A percentile compares a stretch with the other conserved stretches of the same genome.
Evolutionary conservation across 2,888 invertebrate genomes (phyloP).

Genomic region (Callinectes sapidus): DNA sequence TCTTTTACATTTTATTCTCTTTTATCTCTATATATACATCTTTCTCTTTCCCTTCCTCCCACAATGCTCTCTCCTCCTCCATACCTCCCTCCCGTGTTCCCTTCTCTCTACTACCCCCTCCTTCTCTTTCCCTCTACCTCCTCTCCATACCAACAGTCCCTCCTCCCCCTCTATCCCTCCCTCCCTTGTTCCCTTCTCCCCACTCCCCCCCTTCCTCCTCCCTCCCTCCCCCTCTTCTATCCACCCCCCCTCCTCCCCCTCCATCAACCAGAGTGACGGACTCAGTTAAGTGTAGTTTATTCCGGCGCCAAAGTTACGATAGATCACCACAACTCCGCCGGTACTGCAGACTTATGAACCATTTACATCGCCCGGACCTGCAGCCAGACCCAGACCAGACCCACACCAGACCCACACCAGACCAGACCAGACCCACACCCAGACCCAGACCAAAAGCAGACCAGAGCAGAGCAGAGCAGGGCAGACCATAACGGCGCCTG

Average conservation of each 20-base stretch:
- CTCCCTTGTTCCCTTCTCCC: no score
- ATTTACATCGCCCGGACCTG: neutral
- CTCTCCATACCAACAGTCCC: neutral
- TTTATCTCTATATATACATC: no score
- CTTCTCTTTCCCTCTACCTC: neutral
- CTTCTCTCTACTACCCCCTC: neutral
- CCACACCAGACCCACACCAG: neutral
- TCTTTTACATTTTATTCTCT: no score
- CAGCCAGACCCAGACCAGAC: neutral
- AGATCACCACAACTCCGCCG: neutral
- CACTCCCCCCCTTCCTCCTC: no score
- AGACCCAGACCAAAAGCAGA: no score
- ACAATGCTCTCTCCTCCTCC: neutral
- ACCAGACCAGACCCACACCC: neutral
- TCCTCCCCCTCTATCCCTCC: no score
- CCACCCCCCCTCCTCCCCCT: neutral
- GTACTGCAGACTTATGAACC: neutral
- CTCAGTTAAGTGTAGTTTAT: neutral
- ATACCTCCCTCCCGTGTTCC: neutral
- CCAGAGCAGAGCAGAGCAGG: neutral
- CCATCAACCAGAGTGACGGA: neutral
- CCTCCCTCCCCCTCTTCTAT: no score
- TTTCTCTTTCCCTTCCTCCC: no score
- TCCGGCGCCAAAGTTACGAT: neutral
- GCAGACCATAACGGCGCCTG: neutral